These are phyloP conservation scores for Forbesichthys agassizii DNA, from an alignment of 2,113 vertebrate species.

Conservation along the genomic window DNA sequence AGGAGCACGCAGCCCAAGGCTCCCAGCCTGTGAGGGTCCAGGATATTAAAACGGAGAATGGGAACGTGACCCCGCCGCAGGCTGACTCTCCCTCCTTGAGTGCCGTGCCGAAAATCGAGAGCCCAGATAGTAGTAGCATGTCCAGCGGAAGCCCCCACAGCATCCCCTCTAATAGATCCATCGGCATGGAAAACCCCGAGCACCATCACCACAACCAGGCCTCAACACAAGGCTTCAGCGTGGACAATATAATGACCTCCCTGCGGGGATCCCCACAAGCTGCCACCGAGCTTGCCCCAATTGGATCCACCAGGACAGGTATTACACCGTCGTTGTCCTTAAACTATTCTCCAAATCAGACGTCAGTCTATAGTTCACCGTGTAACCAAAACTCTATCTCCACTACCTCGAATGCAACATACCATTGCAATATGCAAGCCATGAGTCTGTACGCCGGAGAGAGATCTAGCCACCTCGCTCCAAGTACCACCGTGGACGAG, in stretches of 20 bases:
- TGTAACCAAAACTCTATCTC: constrained; percentile 84
- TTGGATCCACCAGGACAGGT: constrained; percentile 81
- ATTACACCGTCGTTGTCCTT: constrained; percentile 85
- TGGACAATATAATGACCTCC: constrained; percentile 96
- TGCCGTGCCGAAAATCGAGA: constrained; percentile 90
- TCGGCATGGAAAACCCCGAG: constrained; percentile 83
- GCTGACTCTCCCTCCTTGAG: constrained; percentile 83
- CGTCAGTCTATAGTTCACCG: constrained; percentile 85
- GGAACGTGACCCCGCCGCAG: constrained; percentile 86
- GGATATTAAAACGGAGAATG: constrained; percentile 97
- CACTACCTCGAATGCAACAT: constrained; percentile 83
- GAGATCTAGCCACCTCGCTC: constrained; percentile 77
- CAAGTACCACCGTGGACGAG: constrained; percentile 83
- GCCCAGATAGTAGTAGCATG: constrained; percentile 91
- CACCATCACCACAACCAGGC: constrained; percentile 76
- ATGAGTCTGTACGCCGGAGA: constrained; percentile 92
- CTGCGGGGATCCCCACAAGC: constrained; percentile 88
- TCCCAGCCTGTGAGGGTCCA: constrained; percentile 86
- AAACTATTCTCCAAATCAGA: constrained; percentile 86
- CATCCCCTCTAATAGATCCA: constrained; percentile 81
- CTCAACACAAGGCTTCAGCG: constrained; percentile 86
- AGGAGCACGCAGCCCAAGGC: constrained; percentile 74
- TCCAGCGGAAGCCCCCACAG: constrained; percentile 87
- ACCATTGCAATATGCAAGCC: constrained; percentile 96
- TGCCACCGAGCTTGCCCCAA: constrained; percentile 78